Evolutionary conservation across 1,140 invertebrate genomes (phyloP).

Genomic region (Anadara kagoshimensis): DNA sequence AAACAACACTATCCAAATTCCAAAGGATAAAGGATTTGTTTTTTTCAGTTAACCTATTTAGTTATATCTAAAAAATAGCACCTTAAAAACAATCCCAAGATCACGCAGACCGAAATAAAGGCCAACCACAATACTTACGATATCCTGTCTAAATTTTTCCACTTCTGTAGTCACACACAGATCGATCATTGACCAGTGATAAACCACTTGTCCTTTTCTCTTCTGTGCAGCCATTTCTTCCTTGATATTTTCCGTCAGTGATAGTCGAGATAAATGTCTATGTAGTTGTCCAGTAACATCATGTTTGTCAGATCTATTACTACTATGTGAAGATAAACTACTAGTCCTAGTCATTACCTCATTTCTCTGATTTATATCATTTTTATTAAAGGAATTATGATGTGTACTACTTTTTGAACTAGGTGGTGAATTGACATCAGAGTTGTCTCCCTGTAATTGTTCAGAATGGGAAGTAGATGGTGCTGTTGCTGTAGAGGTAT

Average conservation of each 20-base stretch:
- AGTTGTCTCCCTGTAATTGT: not conserved
- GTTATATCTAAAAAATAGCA: no score
- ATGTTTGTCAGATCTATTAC: constrained; percentile 41
- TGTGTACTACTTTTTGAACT: constrained; percentile 5
- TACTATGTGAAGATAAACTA: constrained; percentile 46
- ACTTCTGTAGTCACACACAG: constrained; percentile 57
- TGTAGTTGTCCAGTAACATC: constrained; percentile 13
- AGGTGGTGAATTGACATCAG: constrained; percentile 13
- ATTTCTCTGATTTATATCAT: constrained; percentile 9
- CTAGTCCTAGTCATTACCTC: constrained; percentile 1
- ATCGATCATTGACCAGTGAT: constrained; percentile 64
- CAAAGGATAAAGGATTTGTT: no score
- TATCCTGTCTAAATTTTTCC: constrained; percentile 59
- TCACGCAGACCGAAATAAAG: not conserved
- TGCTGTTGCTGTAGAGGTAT: not conserved
- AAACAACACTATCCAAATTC: no score
- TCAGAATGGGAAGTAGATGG: constrained; percentile 9
- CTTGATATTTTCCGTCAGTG: constrained; percentile 26
- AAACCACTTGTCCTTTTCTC: constrained; percentile 59
- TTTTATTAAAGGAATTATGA: constrained; percentile 8
- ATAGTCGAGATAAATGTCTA: constrained; percentile 34
- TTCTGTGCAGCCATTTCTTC: constrained; percentile 16
- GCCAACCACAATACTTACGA: constrained; percentile 54
- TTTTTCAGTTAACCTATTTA: no score
- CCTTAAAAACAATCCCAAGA: no score